Base-by-base conservation (phyloP, 2,797 vertebrate genomes). In the Lithobates sylvaticus region DNA sequence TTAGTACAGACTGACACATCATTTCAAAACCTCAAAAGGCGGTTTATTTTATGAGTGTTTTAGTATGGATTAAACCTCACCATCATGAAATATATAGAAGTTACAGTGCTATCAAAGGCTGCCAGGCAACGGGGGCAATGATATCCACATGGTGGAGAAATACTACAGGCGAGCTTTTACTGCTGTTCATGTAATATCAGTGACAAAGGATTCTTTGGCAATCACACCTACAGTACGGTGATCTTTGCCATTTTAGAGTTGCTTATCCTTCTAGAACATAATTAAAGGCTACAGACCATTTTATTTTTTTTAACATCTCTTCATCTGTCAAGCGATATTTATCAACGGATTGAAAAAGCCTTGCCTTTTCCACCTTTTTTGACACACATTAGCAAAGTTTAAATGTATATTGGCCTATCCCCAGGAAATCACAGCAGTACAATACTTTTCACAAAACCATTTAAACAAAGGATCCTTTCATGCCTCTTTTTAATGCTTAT, bases 1-100 rank as follows among this genome's bases (percentile, higher is more conserved):
- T 81, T 90, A 34, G 5, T 16, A 68, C 90, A 82, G 86, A 84
- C 89, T 90, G 88, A 89, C 88, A 92, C 88, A 90, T 91, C 91
- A 91, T 84, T 91, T 81, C 86, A 90, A 90, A 15, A 88, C 91
- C 85, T 88, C 64, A 85, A 85, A 84, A 81, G 83, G 83, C 77
- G 81, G 86, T 90, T 58, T 68, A 23, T 12, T 23, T 65, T n/a
- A 13, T 12, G 26, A 18, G 27, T 64, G 61, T 73, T 27, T 64
- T 47, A 29, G 39, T 32, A 54, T 72, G 39, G 4, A 69, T 81
- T 15, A 65, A 44, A 47, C n/a, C n/a, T 78, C 32, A 16, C 15
- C 44, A 42, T 36, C 67, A 73, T 36, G 29, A 72, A 78, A 78
- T 36, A 68, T 29, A 70, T 32, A 73, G 26, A 65, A 84, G 83